Conservation (phyloP, 2,888 invertebrate species). For the Muscina levida region DNA sequence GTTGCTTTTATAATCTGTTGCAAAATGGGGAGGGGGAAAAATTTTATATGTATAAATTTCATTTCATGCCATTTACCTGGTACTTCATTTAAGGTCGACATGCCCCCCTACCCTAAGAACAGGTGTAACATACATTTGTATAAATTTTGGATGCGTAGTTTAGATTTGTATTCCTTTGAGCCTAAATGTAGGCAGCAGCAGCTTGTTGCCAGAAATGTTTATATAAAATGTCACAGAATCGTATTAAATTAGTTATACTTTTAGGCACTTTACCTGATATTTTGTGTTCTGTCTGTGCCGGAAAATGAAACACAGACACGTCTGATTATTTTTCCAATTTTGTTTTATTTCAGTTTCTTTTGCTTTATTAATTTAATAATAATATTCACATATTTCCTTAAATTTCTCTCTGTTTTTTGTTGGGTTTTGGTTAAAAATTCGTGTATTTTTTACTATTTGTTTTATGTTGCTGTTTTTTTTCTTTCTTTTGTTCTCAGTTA, state of each 20-base stretch:
- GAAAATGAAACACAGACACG: too few species aligned
- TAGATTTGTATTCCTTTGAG: background rate
- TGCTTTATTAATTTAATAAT: slow-evolving; percentile 55
- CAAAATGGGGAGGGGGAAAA: background rate
- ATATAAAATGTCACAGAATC: too few species aligned
- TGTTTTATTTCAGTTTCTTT: slow-evolving; percentile 50
- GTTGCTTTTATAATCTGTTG: slow-evolving; percentile 19
- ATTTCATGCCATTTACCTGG: slow-evolving; percentile 41
- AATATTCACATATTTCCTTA: slow-evolving; percentile 59
- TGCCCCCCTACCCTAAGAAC: background rate
- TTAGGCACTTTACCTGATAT: too few species aligned
- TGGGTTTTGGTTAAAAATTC: slow-evolving; percentile 60
- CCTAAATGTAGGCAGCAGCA: slow-evolving; percentile 25
- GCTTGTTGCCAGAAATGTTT: too few species aligned
- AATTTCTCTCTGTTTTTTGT: slow-evolving; percentile 40
- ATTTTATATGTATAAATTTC: slow-evolving; percentile 6
- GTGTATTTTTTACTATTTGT: slow-evolving; percentile 50
- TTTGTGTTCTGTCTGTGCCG: too few species aligned
- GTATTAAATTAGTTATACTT: too few species aligned
- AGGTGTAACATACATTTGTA: too few species aligned
- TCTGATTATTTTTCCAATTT: slow-evolving; percentile 42
- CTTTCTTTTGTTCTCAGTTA: background rate
- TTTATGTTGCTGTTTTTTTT: too few species aligned
- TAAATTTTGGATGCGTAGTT: background rate
- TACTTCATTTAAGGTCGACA: slow-evolving; percentile 34